phyloP scores from a whole-genome alignment of 2,888 invertebrate genomes.

The Drosophila imparisetae region DNA sequence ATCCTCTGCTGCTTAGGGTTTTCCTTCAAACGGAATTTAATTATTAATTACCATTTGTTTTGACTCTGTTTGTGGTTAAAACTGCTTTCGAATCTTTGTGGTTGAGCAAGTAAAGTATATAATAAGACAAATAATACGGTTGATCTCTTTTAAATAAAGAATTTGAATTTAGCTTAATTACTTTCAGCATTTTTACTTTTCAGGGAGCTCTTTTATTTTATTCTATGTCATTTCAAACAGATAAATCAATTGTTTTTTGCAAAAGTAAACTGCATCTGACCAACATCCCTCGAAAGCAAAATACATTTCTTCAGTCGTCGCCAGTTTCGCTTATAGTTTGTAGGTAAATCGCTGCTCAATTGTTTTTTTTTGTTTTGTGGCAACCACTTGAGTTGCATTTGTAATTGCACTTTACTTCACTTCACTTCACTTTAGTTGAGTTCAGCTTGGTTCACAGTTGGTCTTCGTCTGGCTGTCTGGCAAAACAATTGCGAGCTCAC shows the following conservation, averaged over 20 bases:
- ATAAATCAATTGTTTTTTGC: slow-evolving; percentile 26
- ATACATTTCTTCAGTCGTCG: slow-evolving; percentile 39
- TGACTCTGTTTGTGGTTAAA: neutral
- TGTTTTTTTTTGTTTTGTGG: slow-evolving; percentile 15
- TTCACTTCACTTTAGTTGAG: slow-evolving; percentile 31
- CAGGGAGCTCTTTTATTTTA: no score
- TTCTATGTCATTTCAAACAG: slow-evolving; percentile 1
- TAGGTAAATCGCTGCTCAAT: slow-evolving; percentile 35
- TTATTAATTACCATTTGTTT: slow-evolving; percentile 71
- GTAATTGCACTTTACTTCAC: slow-evolving; percentile 76
- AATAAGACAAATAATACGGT: neutral
- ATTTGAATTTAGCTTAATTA: neutral
- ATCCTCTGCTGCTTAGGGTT: slow-evolving; percentile 4
- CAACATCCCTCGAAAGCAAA: slow-evolving; percentile 51
- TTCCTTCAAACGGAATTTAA: slow-evolving; percentile 25
- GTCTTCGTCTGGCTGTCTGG: slow-evolving; percentile 47
- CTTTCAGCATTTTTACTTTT: neutral
- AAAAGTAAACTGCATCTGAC: slow-evolving; percentile 16
- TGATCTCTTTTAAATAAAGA: neutral
- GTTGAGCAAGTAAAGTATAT: neutral
- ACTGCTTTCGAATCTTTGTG: neutral
- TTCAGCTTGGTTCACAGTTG: slow-evolving; percentile 25
- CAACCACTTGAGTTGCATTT: slow-evolving; percentile 76
- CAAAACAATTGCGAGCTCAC: slow-evolving; percentile 69
- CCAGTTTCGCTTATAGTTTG: slow-evolving; percentile 17